phyloP scores from a whole-genome alignment of 2,888 invertebrate genomes.

The Oxycera nigricornis region DNA sequence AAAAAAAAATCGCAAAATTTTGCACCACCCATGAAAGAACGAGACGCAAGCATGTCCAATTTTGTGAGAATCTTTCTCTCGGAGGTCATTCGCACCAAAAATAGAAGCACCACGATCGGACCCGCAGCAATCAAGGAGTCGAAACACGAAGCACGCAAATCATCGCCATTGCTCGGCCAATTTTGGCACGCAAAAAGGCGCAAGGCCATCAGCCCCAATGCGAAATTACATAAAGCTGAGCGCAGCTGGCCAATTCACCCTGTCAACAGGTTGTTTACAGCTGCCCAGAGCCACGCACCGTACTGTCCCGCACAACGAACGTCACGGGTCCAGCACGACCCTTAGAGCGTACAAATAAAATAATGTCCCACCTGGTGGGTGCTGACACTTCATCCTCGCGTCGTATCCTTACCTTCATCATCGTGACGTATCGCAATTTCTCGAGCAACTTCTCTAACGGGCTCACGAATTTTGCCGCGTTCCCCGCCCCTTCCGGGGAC shows the following conservation, averaged over 20 bases:
- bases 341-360: too few relatives aligned
- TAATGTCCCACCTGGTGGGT: too few relatives aligned
- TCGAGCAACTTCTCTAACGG: slow-evolving; percentile 46
- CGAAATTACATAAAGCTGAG: slow-evolving; percentile 23
- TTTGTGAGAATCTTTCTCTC: too few relatives aligned
- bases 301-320: neutral
- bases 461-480: neutral
- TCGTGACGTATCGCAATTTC: slow-evolving; percentile 48
- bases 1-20: too few relatives aligned
- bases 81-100: slow-evolving; percentile 38
- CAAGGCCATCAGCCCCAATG: too few relatives aligned
- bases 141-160: neutral
- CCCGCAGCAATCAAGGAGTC: neutral
- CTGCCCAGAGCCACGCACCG: neutral
- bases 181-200: neutral
- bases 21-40: too few relatives aligned
- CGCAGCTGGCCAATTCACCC: neutral
- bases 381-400: too few relatives aligned
- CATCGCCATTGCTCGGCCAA: neutral
- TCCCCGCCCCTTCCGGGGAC: slow-evolving; percentile 31
- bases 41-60: too few relatives aligned
- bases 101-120: neutral
- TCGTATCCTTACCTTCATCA: slow-evolving; percentile 47
- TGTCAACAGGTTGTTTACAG: slow-evolving; percentile 37
- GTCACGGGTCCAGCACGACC: neutral